Percentiles rank a stretch among this genome's conserved stretches.
These are phyloP conservation scores for Xanthostigma xanthostigma DNA, from an alignment of 2,888 invertebrate species.

Conservation along the genomic window DNA sequence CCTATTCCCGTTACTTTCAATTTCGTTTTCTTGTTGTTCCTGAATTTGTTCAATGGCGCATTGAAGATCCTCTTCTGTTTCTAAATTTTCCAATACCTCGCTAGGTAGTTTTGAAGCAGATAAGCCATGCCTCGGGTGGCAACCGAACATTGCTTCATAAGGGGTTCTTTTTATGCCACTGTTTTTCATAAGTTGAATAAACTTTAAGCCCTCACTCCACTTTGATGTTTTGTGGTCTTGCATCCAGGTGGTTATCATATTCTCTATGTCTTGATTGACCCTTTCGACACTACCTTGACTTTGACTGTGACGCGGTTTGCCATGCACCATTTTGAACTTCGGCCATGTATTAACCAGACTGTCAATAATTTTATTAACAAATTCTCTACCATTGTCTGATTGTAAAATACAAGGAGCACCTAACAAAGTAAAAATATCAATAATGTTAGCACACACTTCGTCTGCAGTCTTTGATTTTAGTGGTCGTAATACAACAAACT, in stretches of 20 bases:
- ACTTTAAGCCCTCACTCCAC: constrained; percentile 7
- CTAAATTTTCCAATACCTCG: neutral
- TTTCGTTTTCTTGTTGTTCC: constrained; percentile 3
- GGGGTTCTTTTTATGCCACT: constrained; percentile 4
- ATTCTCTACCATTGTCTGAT: constrained; percentile 13
- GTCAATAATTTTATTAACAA: constrained; percentile 11
- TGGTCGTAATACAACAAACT: constrained; percentile 20
- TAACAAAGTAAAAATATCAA: constrained; percentile 11
- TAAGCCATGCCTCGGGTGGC: constrained; percentile 1
- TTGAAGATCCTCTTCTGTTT: neutral
- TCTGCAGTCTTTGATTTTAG: constrained; percentile 8
- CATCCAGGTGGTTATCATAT: constrained; percentile 16
- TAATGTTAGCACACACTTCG: constrained; percentile 5
- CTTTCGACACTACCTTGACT: constrained; percentile 20
- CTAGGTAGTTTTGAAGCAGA: constrained; percentile 5
- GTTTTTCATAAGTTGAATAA: constrained; percentile 6
- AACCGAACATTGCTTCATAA: constrained; percentile 7
- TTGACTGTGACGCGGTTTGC: constrained; percentile 19
- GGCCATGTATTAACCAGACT: constrained; percentile 17
- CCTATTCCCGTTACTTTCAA: constrained; percentile 2
- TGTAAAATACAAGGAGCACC: constrained; percentile 13
- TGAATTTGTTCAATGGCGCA: neutral
- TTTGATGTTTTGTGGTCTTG: constrained; percentile 5
- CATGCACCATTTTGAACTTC: constrained; percentile 20
- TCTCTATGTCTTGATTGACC: constrained; percentile 22